Evolutionary conservation across 1,140 invertebrate species (phyloP).

Genomic region (Tribolium castaneum): DNA sequence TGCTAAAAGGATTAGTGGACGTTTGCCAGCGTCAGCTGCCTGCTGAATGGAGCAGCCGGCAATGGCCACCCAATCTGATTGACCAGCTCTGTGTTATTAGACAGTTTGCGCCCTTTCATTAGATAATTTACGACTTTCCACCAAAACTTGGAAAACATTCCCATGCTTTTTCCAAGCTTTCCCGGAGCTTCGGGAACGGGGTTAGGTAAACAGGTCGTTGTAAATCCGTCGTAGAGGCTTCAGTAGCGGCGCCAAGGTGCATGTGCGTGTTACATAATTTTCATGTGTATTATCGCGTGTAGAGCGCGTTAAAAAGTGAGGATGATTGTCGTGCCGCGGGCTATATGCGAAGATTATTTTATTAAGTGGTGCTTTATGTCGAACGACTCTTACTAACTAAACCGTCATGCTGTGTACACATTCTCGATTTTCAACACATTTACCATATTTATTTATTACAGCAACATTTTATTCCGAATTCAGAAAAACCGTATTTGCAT

Average conservation of each 20-base stretch:
- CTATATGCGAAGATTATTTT: constrained; percentile 36
- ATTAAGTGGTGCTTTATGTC: constrained; percentile 39
- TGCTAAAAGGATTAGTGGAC: constrained; percentile 19
- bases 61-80: constrained; percentile 31
- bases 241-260: constrained; percentile 29
- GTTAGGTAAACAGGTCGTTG: background rate
- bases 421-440: constrained; percentile 43
- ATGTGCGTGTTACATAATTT: constrained; percentile 28
- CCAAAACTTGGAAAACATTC: no score
- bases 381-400: constrained; percentile 7
- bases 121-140: constrained; percentile 19
- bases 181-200: background rate
- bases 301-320: background rate
- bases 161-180: no score
- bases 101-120: constrained; percentile 21
- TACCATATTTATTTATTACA: constrained; percentile 41
- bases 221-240: constrained; percentile 21
- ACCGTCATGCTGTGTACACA: constrained; percentile 41
- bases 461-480: constrained; percentile 33
- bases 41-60: constrained; percentile 32
- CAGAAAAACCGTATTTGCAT: constrained; percentile 27
- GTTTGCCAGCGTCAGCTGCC: constrained; percentile 9
- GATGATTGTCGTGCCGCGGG: constrained; percentile 2
- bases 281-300: constrained; percentile 21
- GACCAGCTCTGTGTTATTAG: constrained; percentile 22